These are phyloP conservation scores for Gnathonemus echidnorhynchus DNA, from an alignment of 2,113 vertebrate species.

Conservation along the genomic window DNA sequence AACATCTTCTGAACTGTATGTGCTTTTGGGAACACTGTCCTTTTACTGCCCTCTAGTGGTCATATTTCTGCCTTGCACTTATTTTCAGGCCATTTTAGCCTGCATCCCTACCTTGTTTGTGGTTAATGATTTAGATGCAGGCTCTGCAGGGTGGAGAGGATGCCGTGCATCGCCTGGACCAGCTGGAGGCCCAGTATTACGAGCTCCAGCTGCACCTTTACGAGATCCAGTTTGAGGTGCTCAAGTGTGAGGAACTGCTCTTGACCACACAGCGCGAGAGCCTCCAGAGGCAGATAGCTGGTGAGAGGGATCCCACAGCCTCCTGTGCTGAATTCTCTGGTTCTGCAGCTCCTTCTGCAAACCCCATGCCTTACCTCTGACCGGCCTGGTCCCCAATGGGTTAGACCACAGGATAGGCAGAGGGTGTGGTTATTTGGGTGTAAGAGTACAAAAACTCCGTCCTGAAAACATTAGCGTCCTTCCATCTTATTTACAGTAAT, in stretches of 20 bases:
- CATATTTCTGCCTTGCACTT: neutral
- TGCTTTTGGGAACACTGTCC: neutral
- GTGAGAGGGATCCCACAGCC: neutral
- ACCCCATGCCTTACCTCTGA: neutral
- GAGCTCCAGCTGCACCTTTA: constrained; percentile 92
- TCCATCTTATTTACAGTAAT: neutral
- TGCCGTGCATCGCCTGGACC: constrained; percentile 80
- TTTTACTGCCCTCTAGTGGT: neutral
- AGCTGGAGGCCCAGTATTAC: constrained; percentile 91
- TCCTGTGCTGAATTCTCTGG: neutral
- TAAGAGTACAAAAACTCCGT: neutral
- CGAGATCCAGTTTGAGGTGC: constrained; percentile 90
- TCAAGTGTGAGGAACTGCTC: constrained; percentile 89
- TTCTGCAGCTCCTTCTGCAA: neutral
- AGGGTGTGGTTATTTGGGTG: neutral
- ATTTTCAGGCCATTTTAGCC: too few relatives aligned
- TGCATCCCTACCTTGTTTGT: neutral
- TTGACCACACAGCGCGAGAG: constrained; percentile 89
- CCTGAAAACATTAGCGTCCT: neutral
- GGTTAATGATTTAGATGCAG: constrained; percentile 75
- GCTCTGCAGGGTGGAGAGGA: constrained; percentile 82
- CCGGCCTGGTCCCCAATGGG: neutral
- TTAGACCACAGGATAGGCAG: neutral
- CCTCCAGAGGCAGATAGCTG: constrained; percentile 84
- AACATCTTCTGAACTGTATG: neutral